Conservation (phyloP, 37 sponge, comb jelly and placozoan species). For the Petrosia ficiformis region DNA sequence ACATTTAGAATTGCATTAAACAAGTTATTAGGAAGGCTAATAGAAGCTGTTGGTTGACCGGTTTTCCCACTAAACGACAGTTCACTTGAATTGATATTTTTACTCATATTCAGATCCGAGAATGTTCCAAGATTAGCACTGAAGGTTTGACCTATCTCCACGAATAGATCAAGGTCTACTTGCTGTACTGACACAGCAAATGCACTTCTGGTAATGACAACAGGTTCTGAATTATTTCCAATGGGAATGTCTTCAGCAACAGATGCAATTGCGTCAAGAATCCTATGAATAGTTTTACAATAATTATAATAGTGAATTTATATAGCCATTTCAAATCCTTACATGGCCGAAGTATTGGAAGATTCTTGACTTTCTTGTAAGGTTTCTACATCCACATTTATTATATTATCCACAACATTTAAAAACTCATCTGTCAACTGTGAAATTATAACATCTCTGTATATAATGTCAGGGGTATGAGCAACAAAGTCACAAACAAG, state of each 20-base stretch:
- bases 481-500: no score
- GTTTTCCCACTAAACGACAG: neutral
- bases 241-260: constrained; percentile 8
- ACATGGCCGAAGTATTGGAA: constrained; percentile 25
- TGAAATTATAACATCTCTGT: no score
- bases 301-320: no score
- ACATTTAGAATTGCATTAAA: neutral
- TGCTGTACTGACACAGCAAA: constrained; percentile 7
- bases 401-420: constrained; percentile 31
- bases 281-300: constrained; percentile 2
- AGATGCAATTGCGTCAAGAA: constrained; percentile 3
- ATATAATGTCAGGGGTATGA: no score
- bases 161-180: constrained; percentile 11
- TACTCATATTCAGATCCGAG: neutral
- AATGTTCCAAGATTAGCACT: neutral
- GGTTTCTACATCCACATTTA: constrained; percentile 8
- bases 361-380: constrained; percentile 25
- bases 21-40: constrained; percentile 14
- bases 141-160: neutral
- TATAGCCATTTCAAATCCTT: neutral
- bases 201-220: neutral
- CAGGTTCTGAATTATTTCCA: neutral
- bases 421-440: constrained; percentile 20
- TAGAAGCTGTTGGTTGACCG: neutral
- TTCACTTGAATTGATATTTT: neutral